Evolutionary conservation across 2,113 vertebrate genomes (phyloP), one percentile per base, ranked within the genome.

Genomic region (Loxodonta africana): DNA sequence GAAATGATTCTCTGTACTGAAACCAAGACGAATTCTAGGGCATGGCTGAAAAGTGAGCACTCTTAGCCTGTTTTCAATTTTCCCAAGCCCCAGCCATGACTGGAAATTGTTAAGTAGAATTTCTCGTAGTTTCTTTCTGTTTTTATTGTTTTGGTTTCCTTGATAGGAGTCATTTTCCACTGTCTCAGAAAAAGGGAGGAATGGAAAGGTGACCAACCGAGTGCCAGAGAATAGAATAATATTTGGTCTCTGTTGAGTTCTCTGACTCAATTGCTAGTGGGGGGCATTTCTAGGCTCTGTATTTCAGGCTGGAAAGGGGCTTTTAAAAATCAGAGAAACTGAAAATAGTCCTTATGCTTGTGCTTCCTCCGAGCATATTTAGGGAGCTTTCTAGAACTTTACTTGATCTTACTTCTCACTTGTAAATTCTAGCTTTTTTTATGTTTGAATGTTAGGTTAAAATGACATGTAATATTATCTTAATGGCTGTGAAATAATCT

Each of bases 51-150:
- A 83, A 95, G 63, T 23, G 62, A 91, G 65, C 63, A 46, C 69
- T 90, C 78, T 90, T 69, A 77, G 90, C 51, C 25, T 94, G 15
- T 78, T 93, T 86, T 95, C 83, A 85, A 84, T 90, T 93, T 93
- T 57, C 15, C 28, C 0, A 0, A 51, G 83, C 11, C 28, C n/a
- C 60, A 95, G 33, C 51, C 44, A 46, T 0, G 12, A 69, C 69
- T 93, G 76, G 69, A 94, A 89, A 94, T 85, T 83, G 74, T 97
- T 83, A 93, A 94, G 28, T n/a, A 91, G 74, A 60, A 51, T 83
- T 92, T 93, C 62, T 92, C 41, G 65, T 17, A 17, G 8, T 48
- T 92, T 94, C 44, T 51, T 91, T 83, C 46, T 81, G 69, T 25
- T 95, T 97, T 90, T 69, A 90, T 63, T 77, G 73, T 91, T 94